These are phyloP conservation scores for Coelopa frigida DNA, from an alignment of 1,140 invertebrate genomes.

Conservation along the genomic window DNA sequence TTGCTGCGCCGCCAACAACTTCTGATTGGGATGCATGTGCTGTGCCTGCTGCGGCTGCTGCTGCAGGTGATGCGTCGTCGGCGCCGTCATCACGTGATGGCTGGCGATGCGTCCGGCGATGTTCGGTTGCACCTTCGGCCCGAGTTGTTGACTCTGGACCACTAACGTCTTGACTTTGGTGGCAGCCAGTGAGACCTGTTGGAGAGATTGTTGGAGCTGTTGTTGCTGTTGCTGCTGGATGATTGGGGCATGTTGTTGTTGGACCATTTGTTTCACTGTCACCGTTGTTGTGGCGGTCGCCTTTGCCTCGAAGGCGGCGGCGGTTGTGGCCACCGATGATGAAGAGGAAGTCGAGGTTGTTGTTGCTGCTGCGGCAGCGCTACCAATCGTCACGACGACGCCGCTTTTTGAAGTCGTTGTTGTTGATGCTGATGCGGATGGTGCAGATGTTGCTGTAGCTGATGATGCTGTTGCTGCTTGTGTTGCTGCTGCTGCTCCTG, in stretches of 20 bases:
- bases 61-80: slow-evolving; percentile 2
- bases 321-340: slow-evolving; percentile 16
- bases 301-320: slow-evolving; percentile 10
- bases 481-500: slow-evolving; percentile 2
- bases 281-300: slow-evolving; percentile 24
- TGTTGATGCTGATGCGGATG: slow-evolving; percentile 16
- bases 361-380: slow-evolving; percentile 8
- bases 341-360: background rate
- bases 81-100: background rate
- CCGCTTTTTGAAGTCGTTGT: slow-evolving; percentile 19
- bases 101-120: slow-evolving; percentile 5
- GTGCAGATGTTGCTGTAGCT: slow-evolving; percentile 9
- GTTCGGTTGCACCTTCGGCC: slow-evolving; percentile 3
- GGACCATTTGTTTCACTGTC: slow-evolving; percentile 38
- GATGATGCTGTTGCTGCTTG: background rate
- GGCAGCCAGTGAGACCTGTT: slow-evolving; percentile 5
- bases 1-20: slow-evolving; percentile 36
- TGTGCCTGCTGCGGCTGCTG: slow-evolving; percentile 15
- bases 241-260: slow-evolving; percentile 37
- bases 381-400: too few species aligned
- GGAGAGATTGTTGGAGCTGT: slow-evolving; percentile 13
- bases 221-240: slow-evolving; percentile 41
- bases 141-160: slow-evolving; percentile 12
- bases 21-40: slow-evolving; percentile 35
- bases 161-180: slow-evolving; percentile 11